Base-by-base conservation (phyloP, 2,797 vertebrate genomes). In the Tarsius wallacei region DNA sequence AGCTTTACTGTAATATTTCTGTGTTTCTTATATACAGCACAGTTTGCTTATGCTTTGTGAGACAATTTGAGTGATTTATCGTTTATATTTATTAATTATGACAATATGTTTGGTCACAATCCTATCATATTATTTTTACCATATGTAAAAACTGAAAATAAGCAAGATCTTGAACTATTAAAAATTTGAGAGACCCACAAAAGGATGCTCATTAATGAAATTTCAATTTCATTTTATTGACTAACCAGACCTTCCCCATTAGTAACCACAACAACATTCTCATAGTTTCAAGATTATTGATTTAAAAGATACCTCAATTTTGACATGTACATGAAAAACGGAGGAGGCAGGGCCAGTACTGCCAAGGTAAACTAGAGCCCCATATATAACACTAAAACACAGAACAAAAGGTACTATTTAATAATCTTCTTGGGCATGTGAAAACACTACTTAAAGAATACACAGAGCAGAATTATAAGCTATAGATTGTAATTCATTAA, bases 1-100 rank as follows among this genome's bases (percentile, higher is more conserved):
- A 87, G 55, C 36, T 36, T 68, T 71, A 82, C 63, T 63, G 53
- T 42, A 87, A 81, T 64, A 93, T 80, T 93, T 78, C 57, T 78
- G 17, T 66, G 21, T 73, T 49, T 90, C 21, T 94, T 33, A 83
- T 61, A 63, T 31, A 61, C 5, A 68, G 47, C 22, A 80, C 17
- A 51, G 21, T 71, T 63, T 82, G 21, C 24, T 59, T 90, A 28
- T 55, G 21, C n/a, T 97, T 55, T 93, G 47, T 71, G 28, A 88
- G 80, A 91, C 5, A 66, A 59, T 66, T 8, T 68, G 12, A 47
- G 4, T 77, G 59, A 87, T 7, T 81, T 86, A 88, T 55, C 36
- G 59, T 51, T 83, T 82, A 70, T 57, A 88, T 90, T 71, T 89
- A 83, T 24, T 68, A 22, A 78, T 59, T 42, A 73, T 87, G 59